Percentiles rank a stretch among this genome's conserved stretches.
Conservation (phyloP, 2,797 vertebrate genomes). For the Kryptolebias ocellatus region DNA sequence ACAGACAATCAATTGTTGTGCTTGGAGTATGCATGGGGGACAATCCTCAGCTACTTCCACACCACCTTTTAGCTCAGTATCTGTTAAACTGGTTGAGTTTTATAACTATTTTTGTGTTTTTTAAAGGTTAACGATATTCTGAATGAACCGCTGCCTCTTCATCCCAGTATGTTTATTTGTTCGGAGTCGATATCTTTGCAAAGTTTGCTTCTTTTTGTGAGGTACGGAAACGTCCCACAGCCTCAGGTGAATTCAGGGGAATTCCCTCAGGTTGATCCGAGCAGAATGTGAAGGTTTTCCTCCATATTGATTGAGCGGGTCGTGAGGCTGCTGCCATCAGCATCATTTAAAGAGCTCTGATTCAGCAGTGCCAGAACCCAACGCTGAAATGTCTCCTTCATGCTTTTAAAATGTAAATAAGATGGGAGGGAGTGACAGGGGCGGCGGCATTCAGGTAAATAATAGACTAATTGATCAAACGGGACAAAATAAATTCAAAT, state of each 20-base stretch:
- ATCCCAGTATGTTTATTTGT: constrained; percentile 12
- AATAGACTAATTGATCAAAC: constrained; percentile 13
- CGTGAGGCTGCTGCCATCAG: constrained; percentile 37
- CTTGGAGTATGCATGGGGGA: too few species aligned
- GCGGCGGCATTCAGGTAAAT: constrained; percentile 1
- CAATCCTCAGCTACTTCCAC: too few species aligned
- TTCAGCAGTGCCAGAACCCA: constrained; percentile 24
- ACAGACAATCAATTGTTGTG: too few species aligned
- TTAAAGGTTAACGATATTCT: not conserved
- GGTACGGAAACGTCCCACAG: not conserved
- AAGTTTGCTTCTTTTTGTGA: constrained; percentile 24
- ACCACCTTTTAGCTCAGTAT: too few species aligned
- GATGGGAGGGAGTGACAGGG: not conserved
- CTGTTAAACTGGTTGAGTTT: too few species aligned
- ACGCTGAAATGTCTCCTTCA: not conserved
- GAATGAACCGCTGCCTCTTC: constrained; percentile 8
- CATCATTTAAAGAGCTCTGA: constrained; percentile 48
- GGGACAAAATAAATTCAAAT: not conserved
- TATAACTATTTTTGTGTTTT: too few species aligned
- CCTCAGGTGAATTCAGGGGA: constrained; percentile 29
- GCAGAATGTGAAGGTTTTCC: constrained; percentile 67
- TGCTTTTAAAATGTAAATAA: constrained; percentile 23
- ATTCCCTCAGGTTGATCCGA: constrained; percentile 47
- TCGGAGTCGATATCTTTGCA: constrained; percentile 29
- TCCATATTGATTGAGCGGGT: constrained; percentile 64